These are phyloP conservation scores for Clostera curtula DNA, from an alignment of 2,888 invertebrate species.

Conservation along the genomic window DNA sequence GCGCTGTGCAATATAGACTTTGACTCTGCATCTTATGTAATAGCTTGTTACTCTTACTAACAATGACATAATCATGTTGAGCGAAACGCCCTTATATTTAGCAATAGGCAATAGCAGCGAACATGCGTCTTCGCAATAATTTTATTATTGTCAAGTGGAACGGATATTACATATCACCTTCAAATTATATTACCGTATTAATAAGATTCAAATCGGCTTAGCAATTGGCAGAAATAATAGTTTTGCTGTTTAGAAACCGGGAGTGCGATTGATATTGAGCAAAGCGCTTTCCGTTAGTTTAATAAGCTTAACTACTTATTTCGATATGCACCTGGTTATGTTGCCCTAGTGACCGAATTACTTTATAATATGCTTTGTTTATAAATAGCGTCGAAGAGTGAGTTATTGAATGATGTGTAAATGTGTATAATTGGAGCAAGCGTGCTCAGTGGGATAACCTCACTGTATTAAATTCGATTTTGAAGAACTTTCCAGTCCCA, in stretches of 20 bases:
- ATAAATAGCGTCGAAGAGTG: background rate
- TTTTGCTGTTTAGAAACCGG: too few species aligned
- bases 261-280: constrained; percentile 1
- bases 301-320: constrained; percentile 6
- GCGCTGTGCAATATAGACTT: too few species aligned
- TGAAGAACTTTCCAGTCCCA: too few species aligned
- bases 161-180: constrained; percentile 30
- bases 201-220: constrained; percentile 6
- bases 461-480: too few species aligned
- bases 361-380: background rate
- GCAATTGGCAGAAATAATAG: background rate
- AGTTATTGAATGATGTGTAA: too few species aligned
- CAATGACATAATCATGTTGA: background rate
- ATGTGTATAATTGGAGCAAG: too few species aligned
- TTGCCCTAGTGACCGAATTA: constrained; percentile 1
- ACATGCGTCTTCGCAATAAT: constrained; percentile 11
- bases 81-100: constrained; percentile 3
- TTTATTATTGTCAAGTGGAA: constrained; percentile 22
- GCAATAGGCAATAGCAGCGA: constrained; percentile 10
- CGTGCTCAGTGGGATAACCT: too few species aligned
- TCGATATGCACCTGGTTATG: background rate
- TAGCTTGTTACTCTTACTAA: background rate
- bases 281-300: constrained; percentile 2
- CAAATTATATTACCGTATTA: constrained; percentile 3
- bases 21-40: too few species aligned